Evolutionary conservation across 2,797 vertebrate species (phyloP).

Genomic region (Chanos chanos): DNA sequence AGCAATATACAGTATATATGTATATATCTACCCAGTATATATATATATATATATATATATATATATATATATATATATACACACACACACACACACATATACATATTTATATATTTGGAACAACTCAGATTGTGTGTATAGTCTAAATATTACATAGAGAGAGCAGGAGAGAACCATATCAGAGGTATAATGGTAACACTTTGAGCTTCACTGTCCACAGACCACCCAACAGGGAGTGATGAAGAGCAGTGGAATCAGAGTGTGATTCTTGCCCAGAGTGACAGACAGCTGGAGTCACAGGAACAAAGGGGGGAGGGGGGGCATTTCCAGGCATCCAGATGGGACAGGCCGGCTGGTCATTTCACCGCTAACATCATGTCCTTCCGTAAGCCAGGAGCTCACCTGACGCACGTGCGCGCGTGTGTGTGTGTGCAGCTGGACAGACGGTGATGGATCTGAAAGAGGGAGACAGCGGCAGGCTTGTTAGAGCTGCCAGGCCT

Average conservation of each 20-base stretch:
- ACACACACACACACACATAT: too few species aligned
- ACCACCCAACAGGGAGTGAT: slow-evolving; percentile 76
- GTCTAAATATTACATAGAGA: too few species aligned
- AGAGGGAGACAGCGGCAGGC: slow-evolving; percentile 84
- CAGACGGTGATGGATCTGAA: slow-evolving; percentile 88
- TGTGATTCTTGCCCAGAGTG: slow-evolving; percentile 77
- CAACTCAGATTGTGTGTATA: too few species aligned
- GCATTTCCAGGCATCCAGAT: slow-evolving; percentile 85
- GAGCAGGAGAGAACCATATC: too few species aligned
- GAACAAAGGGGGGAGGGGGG: slow-evolving; percentile 52
- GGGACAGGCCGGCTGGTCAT: slow-evolving; percentile 85
- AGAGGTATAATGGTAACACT: slow-evolving; percentile 56
- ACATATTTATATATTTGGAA: too few species aligned
- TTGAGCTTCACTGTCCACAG: slow-evolving; percentile 56
- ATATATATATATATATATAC: too few species aligned
- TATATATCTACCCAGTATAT: too few species aligned
- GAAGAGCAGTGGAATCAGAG: slow-evolving; percentile 69
- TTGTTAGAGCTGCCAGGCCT: slow-evolving; percentile 90
- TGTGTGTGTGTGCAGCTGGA: slow-evolving; percentile 67
- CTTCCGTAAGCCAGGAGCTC: slow-evolving; percentile 81
- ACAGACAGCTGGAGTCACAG: slow-evolving; percentile 76
- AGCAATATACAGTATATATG: too few species aligned
- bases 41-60: too few species aligned
- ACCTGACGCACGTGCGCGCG: too few species aligned
- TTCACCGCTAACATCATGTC: slow-evolving; percentile 84